Percentiles rank a stretch among this genome's conserved stretches.
Conservation (phyloP, 2,888 invertebrate species). For the Nephrotoma appendiculata region DNA sequence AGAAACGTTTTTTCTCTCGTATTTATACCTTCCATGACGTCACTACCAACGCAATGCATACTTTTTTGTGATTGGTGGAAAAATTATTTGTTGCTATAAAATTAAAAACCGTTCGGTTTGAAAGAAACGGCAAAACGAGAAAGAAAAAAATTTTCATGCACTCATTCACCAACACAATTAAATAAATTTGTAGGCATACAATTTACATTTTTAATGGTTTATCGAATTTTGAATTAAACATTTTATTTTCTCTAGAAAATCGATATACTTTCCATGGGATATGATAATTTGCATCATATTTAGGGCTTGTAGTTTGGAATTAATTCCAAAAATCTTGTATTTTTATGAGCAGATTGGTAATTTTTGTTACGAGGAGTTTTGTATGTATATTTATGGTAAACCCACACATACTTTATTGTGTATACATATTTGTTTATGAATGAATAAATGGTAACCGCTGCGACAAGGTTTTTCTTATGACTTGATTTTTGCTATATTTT, state of each 20-base stretch:
- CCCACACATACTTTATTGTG: background rate
- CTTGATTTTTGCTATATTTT: background rate
- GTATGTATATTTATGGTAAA: background rate
- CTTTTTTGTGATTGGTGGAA: conserved; percentile 13
- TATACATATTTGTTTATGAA: background rate
- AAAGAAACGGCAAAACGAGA: background rate
- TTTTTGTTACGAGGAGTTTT: background rate
- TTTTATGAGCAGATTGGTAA: background rate
- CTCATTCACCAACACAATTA: background rate
- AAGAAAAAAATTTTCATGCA: background rate
- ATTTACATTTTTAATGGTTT: background rate
- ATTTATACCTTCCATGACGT: conserved; percentile 41
- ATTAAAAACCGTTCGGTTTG: background rate
- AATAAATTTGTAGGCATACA: background rate
- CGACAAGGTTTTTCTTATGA: background rate
- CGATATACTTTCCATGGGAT: background rate
- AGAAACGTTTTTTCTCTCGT: conserved; percentile 32
- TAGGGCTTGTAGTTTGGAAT: background rate
- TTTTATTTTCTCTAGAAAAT: background rate
- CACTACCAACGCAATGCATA: conserved; percentile 28
- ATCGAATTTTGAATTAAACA: background rate
- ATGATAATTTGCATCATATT: background rate
- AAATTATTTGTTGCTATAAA: conserved; percentile 1
- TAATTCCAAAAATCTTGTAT: background rate
- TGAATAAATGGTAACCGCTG: background rate